Percentiles rank a stretch among this genome's conserved stretches.
These are phyloP conservation scores for Anabacerthia variegaticeps DNA, from an alignment of 2,797 vertebrate genomes.

Conservation along the genomic window DNA sequence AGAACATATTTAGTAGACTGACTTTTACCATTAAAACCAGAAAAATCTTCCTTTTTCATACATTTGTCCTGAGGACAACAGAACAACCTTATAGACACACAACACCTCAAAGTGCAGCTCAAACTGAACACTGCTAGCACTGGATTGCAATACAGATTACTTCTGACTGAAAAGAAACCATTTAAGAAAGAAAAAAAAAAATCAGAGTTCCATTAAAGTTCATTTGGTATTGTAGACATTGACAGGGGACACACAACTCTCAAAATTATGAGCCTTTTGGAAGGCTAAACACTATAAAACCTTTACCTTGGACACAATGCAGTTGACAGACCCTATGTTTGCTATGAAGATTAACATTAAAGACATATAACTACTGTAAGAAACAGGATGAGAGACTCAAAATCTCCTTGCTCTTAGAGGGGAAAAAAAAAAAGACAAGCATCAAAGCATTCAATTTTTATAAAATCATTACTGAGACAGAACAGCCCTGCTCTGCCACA, in stretches of 20 bases:
- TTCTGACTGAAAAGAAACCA: neutral
- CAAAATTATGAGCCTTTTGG: neutral
- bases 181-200: neutral
- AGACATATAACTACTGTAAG: neutral
- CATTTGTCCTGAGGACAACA: neutral
- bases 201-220: neutral
- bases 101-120: neutral
- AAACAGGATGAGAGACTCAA: neutral
- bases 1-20: neutral
- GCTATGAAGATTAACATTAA: neutral
- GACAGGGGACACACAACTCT: neutral
- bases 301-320: neutral
- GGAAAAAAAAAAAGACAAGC: fast-evolving
- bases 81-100: neutral
- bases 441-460: neutral
- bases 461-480: neutral
- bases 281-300: neutral
- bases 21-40: neutral
- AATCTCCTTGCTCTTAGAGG: neutral
- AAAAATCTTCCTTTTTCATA: neutral
- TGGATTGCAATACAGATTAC: neutral
- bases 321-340: neutral
- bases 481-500: neutral
- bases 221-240: neutral
- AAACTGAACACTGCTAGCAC: neutral